These are phyloP conservation scores for Aelia acuminata DNA, from an alignment of 2,888 invertebrate species.

Conservation along the genomic window DNA sequence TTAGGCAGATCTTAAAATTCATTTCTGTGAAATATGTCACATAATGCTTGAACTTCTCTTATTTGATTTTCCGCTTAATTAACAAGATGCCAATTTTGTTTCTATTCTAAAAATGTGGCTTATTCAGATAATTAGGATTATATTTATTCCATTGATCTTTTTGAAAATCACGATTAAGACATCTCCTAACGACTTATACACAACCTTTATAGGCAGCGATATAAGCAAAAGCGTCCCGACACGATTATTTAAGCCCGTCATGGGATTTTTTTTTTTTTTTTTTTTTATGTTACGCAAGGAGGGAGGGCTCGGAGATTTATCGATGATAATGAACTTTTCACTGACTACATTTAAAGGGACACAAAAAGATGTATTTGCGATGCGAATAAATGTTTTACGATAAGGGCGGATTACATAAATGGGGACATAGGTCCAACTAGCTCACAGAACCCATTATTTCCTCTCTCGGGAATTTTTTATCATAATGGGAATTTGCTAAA, in stretches of 20 bases:
- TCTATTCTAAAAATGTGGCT: too few species aligned
- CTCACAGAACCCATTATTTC: background rate
- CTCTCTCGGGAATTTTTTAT: constrained; percentile 7
- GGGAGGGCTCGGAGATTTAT: background rate
- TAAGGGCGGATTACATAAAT: constrained; percentile 9
- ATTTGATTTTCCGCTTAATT: too few species aligned
- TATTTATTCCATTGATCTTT: too few species aligned
- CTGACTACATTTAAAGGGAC: constrained; percentile 35
- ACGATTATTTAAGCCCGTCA: background rate
- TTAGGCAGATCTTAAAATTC: too few species aligned
- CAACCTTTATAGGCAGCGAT: background rate
- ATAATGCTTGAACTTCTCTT: too few species aligned
- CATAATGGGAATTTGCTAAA: background rate
- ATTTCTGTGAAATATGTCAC: too few species aligned
- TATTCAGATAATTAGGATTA: too few species aligned
- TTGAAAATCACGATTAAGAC: too few species aligned
- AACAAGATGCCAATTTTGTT: too few species aligned
- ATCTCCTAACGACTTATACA: too few species aligned
- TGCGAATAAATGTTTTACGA: constrained; percentile 40
- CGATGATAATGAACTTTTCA: constrained; percentile 38
- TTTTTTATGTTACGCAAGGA: constrained; percentile 10
- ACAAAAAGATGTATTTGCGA: constrained; percentile 22
- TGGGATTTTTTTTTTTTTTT: background rate
- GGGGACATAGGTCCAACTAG: constrained; percentile 10
- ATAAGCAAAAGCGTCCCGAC: background rate